These are phyloP conservation scores for Dryadula phaetusa DNA, from an alignment of 2,888 invertebrate species.

Conservation along the genomic window DNA sequence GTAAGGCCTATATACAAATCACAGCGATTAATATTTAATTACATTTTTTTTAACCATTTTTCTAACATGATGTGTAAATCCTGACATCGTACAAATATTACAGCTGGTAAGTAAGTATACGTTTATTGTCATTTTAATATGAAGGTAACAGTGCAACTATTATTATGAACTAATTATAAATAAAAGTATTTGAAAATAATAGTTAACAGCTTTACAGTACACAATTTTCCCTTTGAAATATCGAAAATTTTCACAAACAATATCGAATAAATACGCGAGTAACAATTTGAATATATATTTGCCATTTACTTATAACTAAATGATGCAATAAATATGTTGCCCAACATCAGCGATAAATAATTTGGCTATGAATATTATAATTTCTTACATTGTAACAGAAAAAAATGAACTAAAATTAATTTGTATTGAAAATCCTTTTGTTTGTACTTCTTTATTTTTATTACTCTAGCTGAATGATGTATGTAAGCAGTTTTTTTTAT, in stretches of 20 bases:
- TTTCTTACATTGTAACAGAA: neutral
- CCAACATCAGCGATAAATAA: neutral
- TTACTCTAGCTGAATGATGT: neutral
- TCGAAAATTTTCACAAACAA: neutral
- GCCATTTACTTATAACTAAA: neutral
- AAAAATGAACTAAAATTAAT: neutral
- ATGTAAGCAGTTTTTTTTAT: neutral
- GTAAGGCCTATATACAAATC: constrained; percentile 63
- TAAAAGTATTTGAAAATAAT: constrained; percentile 22
- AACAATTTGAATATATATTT: neutral
- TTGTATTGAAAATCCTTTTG: neutral
- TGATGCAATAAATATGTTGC: constrained; percentile 4
- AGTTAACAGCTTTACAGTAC: neutral
- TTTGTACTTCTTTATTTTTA: neutral
- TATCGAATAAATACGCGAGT: neutral
- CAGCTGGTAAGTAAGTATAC: neutral
- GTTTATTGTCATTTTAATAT: constrained; percentile 13
- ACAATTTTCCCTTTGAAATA: neutral
- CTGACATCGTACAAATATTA: neutral
- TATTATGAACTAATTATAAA: constrained; percentile 24
- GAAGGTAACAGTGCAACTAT: constrained; percentile 5
- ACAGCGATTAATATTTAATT: constrained; percentile 58
- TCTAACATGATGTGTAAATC: neutral
- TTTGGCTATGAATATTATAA: neutral
- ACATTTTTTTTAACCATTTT: constrained; percentile 22